phyloP scores from a whole-genome alignment of 2,888 invertebrate species.

The Pristionchus fissidentatus region DNA sequence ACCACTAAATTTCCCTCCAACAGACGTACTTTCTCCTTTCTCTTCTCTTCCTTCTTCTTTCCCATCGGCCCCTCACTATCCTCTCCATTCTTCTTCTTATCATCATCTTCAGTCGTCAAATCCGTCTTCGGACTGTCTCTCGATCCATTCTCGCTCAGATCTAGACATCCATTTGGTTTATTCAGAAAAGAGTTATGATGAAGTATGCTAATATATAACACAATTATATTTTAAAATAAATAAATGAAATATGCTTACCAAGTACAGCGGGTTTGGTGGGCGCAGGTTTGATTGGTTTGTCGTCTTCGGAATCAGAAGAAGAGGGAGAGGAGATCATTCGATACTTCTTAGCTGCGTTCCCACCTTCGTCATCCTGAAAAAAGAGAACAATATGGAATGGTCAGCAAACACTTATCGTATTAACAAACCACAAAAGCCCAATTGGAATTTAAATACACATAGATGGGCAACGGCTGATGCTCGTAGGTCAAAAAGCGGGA shows the following conservation, averaged over 20 bases:
- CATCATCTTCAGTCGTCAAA: background rate
- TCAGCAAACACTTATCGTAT: no score
- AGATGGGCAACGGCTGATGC: no score
- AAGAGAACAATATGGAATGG: no score
- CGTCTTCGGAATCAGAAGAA: slow-evolving; percentile 32
- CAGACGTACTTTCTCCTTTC: no score
- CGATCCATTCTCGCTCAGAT: background rate
- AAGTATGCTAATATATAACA: no score
- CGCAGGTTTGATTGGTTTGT: background rate
- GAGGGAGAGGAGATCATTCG: slow-evolving; percentile 47
- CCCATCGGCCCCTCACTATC: background rate
- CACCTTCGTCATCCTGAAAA: background rate
- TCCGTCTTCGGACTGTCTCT: background rate
- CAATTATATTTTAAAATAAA: no score
- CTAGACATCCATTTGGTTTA: background rate
- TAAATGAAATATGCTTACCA: background rate
- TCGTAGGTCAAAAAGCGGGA: no score
- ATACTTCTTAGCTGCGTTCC: background rate
- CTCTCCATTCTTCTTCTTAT: background rate
- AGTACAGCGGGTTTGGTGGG: background rate
- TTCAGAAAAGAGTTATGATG: background rate
- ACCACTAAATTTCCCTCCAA: no score
- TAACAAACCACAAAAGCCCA: no score
- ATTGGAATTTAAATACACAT: no score
- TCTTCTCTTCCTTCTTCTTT: background rate